Evolutionary conservation across 1,140 invertebrate genomes (phyloP).

Genomic region (Macrocentrus cingulum): DNA sequence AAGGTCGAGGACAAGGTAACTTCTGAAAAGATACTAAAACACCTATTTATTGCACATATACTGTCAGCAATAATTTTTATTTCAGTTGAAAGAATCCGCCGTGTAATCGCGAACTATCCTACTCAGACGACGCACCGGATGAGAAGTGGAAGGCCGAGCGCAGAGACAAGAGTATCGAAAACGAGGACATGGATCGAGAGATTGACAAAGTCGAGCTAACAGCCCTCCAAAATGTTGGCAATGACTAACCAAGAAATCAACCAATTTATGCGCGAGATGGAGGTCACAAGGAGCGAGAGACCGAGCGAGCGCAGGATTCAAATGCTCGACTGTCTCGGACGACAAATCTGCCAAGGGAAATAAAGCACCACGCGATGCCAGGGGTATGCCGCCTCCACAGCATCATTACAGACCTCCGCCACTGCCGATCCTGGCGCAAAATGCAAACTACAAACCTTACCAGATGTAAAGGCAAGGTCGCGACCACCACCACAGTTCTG

Average conservation of each 20-base stretch:
- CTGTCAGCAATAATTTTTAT: slow-evolving; percentile 30
- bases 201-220: slow-evolving; percentile 67
- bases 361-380: slow-evolving; percentile 51
- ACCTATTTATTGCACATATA: no score
- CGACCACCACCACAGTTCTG: no score
- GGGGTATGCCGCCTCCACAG: slow-evolving; percentile 59
- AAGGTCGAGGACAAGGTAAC: slow-evolving; percentile 67
- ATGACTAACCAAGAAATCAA: slow-evolving; percentile 89
- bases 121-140: slow-evolving; percentile 63
- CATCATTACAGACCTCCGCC: slow-evolving; percentile 56
- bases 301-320: slow-evolving; percentile 68
- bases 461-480: no score
- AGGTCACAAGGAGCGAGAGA: slow-evolving; percentile 77
- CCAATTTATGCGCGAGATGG: slow-evolving; percentile 89
- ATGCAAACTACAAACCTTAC: no score
- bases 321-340: slow-evolving; percentile 56
- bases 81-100: slow-evolving; percentile 45
- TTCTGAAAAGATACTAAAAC: slow-evolving; percentile 47
- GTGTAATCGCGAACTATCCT: slow-evolving; percentile 64
- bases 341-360: slow-evolving; percentile 42
- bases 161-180: slow-evolving; percentile 48
- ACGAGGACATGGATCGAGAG: slow-evolving; percentile 51
- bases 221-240: slow-evolving; percentile 78
- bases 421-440: slow-evolving; percentile 53
- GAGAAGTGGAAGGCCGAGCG: slow-evolving; percentile 47